Percentiles rank a stretch among this genome's conserved stretches.
Conservation (phyloP, 2,888 invertebrate genomes). For the Phalera bucephala region DNA sequence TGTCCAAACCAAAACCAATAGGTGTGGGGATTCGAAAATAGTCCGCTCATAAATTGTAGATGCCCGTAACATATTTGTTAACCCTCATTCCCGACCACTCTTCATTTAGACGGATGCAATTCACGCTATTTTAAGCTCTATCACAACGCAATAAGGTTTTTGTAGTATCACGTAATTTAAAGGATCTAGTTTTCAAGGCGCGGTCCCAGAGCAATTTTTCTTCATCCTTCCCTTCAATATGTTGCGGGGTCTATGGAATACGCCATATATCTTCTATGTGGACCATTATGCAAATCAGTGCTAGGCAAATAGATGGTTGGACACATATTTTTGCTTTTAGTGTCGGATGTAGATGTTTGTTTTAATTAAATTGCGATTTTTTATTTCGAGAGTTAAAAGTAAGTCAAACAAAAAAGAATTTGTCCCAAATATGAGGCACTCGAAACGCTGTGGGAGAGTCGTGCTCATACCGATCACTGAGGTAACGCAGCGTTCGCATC, state of each 20-base stretch:
- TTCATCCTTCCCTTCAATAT: conserved; percentile 68
- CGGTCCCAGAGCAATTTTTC: conserved; percentile 65
- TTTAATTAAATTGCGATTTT: conserved; percentile 24
- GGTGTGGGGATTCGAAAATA: conserved; percentile 15
- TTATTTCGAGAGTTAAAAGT: no score
- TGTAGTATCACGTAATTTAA: conserved; percentile 45
- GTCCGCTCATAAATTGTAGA: conserved; percentile 30
- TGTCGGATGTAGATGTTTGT: conserved; percentile 11
- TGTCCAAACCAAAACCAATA: conserved; percentile 19
- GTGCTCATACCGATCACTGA: no score
- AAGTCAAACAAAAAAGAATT: no score
- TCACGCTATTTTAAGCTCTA: conserved; percentile 28
- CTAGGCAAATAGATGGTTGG: conserved; percentile 38
- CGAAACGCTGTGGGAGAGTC: no score
- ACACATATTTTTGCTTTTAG: conserved; percentile 32
- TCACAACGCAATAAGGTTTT: conserved; percentile 21
- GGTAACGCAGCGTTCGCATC: no score
- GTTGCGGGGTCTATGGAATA: conserved; percentile 59
- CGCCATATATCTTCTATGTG: conserved; percentile 62
- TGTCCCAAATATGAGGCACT: no score
- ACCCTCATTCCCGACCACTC: conserved; percentile 24
- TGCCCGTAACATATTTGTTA: conserved; percentile 31
- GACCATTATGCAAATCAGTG: conserved; percentile 67
- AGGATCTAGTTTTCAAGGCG: conserved; percentile 57
- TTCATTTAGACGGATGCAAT: conserved; percentile 23